Evolutionary conservation across 2,888 invertebrate species (phyloP), one percentile per base, ranked within the genome.

Genomic region (Xestia c-nigrum): DNA sequence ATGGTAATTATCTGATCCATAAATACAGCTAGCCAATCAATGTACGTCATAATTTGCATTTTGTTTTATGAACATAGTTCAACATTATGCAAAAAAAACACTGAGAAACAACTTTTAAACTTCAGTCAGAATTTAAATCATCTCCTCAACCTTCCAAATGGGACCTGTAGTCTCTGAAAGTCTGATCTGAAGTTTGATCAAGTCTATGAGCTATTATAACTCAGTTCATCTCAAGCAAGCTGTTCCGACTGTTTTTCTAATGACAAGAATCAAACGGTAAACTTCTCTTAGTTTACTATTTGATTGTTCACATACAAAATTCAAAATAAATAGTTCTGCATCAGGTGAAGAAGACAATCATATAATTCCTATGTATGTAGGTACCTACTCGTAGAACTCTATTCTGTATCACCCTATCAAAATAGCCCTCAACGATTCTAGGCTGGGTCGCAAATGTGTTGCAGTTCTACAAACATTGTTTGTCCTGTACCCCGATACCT

Each of bases 1-100:
- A 72, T 72, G 14, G 31, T 19, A 31, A 46, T 72, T 5, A 72
- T 73, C 31, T 46, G 19, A 24, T 74, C n/a, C 38, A 47, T 57
- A 46, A 40, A 43, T 38, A 46, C 19, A 63, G 31, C 9, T 63
- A 75, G n/a, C 9, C n/a, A 43, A 75, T 19, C 16, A 47, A 61
- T 61, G 21, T 59, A 24, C 16, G 40, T 31, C 14, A 43, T 61
- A 5, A 50, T 75, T 43, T 31, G 14, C 47, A 74, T 40, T 59
- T 12, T 74, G 16, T 59, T 16, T 19, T 43, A 9, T 43, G 43
- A 61, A 50, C 21, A 74, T 75, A 21, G 24, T 59, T 57, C 40
- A 59, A 21, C 21, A 19, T 40, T 31, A 12, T 12, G n/a, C 31
- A 38, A 31, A 38, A 31, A 14, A 14, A 68, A 68, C 31, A 16